Base-by-base conservation (phyloP, 2,797 vertebrate species). In the Typhlichthys eigenmanni region DNA sequence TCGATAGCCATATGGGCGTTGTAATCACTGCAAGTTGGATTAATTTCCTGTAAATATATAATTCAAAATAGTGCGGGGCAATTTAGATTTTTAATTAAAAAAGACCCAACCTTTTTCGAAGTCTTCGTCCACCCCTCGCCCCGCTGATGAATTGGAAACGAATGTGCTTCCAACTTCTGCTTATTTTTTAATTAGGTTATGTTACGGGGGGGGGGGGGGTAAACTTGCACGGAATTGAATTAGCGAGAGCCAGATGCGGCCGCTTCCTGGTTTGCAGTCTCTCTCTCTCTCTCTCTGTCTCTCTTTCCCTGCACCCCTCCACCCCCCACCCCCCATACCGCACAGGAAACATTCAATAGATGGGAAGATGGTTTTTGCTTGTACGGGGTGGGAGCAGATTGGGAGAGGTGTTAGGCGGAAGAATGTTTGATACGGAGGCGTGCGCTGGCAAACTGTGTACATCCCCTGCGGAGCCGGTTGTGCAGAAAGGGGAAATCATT, bases 31-130 rank as follows among this genome's bases (percentile, higher is more conserved):
- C 72, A 17, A 79, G 53, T 78, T 76, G 85, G 78, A 87, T 85
- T 87, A 72, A 81, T 90, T 90, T 86, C 80, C 49, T 48, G 80
- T 87, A 88, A 91, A 91, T 90, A 87, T 91, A 85, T 89, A 90
- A 91, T 91, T 91, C 82, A 84, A 80, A 85, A 81, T 83, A 85
- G 85, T 77, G 71, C 72, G 56, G 84, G 80, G 87, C 85, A 89
- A 89, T 91, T 91, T 89, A 76, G 78, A 86, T 89, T 91, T 92
- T 90, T 90, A 91, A 90, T 90, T 55, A 68, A 89, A 90, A 89
- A 87, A 85, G 82, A 83, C 69, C 79, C 74, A 85, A 84, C 85
- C 80, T 88, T 88, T 86, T 87, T 75, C 78, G 57, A 80, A 89
- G 85, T 86, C 77, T 83, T 78, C 80, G 65, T 78, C 72, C 60